phyloP scores from a whole-genome alignment of 2,113 vertebrate species.

The Coracopsis vasa region DNA sequence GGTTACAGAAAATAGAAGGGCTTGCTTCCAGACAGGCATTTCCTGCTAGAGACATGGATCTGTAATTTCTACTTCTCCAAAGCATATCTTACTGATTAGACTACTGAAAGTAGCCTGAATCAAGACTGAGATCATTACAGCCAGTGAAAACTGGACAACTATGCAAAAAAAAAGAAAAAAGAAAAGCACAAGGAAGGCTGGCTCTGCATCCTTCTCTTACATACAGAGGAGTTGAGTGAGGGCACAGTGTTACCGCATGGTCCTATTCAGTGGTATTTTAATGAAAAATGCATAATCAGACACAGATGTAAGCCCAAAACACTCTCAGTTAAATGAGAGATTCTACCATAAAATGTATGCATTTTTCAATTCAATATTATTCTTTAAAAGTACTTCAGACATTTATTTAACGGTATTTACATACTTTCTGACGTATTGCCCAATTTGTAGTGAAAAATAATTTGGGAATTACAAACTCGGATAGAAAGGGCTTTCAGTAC shows the following conservation, averaged over 20 bases:
- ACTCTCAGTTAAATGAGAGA: background rate
- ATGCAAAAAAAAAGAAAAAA: background rate
- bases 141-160: background rate
- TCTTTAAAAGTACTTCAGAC: background rate
- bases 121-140: background rate
- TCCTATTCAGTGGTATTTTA: background rate
- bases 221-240: background rate
- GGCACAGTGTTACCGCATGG: background rate
- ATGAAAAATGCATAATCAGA: background rate
- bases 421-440: background rate
- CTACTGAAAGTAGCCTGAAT: background rate
- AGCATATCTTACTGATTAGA: background rate
- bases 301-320: background rate
- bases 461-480: background rate
- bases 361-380: background rate
- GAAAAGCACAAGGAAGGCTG: no score
- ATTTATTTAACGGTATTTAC: background rate
- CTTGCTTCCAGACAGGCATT: background rate
- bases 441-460: background rate
- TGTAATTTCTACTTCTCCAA: background rate
- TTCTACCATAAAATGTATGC: background rate
- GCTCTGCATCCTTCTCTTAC: background rate
- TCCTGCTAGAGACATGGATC: background rate
- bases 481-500: background rate
- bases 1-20: background rate